Conservation (phyloP, 2,113 vertebrate genomes). For the Campylomormyrus numenius region DNA sequence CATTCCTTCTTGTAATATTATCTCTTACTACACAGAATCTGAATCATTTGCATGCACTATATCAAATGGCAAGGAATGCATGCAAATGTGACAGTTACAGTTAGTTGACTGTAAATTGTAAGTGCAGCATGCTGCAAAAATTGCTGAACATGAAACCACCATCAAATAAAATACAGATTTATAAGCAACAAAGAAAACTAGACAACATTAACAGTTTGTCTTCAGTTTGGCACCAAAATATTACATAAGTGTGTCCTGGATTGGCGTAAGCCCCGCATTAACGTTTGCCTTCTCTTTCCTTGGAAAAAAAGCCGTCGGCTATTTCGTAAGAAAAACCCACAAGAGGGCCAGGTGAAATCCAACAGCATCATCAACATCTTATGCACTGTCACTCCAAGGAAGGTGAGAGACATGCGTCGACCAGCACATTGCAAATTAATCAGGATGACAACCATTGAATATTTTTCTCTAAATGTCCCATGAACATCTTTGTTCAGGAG, state of each 20-base stretch:
- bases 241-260: neutral
- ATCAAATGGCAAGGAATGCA: neutral
- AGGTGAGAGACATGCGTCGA: slow-evolving; percentile 43
- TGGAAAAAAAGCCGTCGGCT: slow-evolving; percentile 54
- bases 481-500: slow-evolving; percentile 45
- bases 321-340: slow-evolving; percentile 65
- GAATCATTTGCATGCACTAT: neutral
- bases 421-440: neutral
- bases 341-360: slow-evolving; percentile 70
- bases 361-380: slow-evolving; percentile 74
- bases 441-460: neutral
- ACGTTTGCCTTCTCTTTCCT: neutral
- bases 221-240: neutral
- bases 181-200: neutral
- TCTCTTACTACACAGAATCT: neutral
- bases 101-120: neutral
- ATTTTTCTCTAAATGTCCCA: neutral
- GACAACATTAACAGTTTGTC: neutral
- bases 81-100: neutral
- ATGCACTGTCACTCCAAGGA: slow-evolving; percentile 62
- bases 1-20: neutral
- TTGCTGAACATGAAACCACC: neutral
- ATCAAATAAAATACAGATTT: neutral
- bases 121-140: neutral
- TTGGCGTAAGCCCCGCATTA: neutral